A percentile compares a stretch with the other conserved stretches of the same genome.
Conservation (phyloP, 2,888 invertebrate genomes). For the Agonopterix subpropinquella region DNA sequence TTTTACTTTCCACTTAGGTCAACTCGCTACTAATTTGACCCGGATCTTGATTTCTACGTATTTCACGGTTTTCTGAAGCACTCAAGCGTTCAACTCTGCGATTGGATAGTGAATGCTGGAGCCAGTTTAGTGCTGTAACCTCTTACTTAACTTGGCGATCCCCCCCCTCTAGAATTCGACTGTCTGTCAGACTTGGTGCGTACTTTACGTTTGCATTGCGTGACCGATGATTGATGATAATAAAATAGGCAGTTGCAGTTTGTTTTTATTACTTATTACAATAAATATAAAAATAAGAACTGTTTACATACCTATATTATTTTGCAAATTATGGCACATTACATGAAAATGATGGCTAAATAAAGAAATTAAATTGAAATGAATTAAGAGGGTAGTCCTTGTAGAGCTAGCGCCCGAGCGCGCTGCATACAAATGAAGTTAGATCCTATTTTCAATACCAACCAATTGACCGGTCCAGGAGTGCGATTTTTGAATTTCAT, state of each 20-base stretch:
- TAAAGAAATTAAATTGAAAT: too few relatives aligned
- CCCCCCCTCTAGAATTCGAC: constrained; percentile 24
- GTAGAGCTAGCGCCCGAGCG: too few relatives aligned
- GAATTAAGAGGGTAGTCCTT: too few relatives aligned
- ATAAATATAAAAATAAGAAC: background rate
- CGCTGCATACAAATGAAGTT: too few relatives aligned
- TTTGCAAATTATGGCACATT: too few relatives aligned
- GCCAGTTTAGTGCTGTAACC: constrained; percentile 53
- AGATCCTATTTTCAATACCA: too few relatives aligned
- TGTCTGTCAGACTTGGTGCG: constrained; percentile 28
- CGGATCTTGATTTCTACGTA: constrained; percentile 50
- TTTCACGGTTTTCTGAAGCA: constrained; percentile 22
- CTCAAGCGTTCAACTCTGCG: constrained; percentile 45
- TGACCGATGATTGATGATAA: constrained; percentile 1
- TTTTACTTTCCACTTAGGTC: constrained; percentile 50
- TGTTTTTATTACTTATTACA: constrained; percentile 1
- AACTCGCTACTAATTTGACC: constrained; percentile 30
- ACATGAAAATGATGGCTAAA: too few relatives aligned
- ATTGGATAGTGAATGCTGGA: constrained; percentile 53
- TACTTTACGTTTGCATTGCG: constrained; percentile 7
- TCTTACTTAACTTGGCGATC: constrained; percentile 59
- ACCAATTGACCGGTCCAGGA: too few relatives aligned
- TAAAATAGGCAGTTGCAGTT: constrained; percentile 2
- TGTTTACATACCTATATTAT: too few relatives aligned
- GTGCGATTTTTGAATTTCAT: too few relatives aligned